These are phyloP conservation scores for Eupeodes corollae DNA, from an alignment of 1,140 invertebrate genomes.

Conservation along the genomic window DNA sequence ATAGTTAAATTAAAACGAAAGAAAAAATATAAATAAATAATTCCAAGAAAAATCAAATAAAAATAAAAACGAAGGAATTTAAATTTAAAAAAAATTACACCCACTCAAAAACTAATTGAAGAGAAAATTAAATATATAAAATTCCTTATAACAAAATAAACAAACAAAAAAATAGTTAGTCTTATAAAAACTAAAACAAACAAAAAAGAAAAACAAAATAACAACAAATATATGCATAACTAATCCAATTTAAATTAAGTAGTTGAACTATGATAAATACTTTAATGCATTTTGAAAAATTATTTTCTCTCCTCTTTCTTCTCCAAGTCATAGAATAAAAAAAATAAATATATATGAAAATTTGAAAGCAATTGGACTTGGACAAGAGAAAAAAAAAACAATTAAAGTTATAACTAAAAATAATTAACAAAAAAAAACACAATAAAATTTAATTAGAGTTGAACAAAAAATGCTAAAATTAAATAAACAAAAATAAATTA, in stretches of 20 bases:
- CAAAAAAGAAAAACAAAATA: conserved; percentile 19
- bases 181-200: conserved; percentile 9
- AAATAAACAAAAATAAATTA: conserved; percentile 11
- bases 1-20: neutral
- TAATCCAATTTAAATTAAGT: conserved; percentile 21
- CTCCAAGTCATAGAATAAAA: conserved; percentile 1
- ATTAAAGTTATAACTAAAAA: conserved; percentile 3
- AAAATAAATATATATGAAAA: conserved; percentile 26
- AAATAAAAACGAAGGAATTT: conserved; percentile 2
- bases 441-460: conserved; percentile 5
- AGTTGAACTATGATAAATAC: no score
- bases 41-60: conserved; percentile 4
- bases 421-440: conserved; percentile 5
- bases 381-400: neutral
- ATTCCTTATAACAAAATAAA: neutral
- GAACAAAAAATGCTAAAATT: conserved; percentile 10
- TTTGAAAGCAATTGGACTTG: conserved; percentile 11
- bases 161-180: conserved; percentile 11
- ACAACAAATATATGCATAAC: conserved; percentile 28
- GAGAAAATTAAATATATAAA: no score
- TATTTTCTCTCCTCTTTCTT: no score
- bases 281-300: no score
- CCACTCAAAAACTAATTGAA: no score
- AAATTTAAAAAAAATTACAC: no score
- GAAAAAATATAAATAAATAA: neutral